phyloP scores from a whole-genome alignment of 2,113 vertebrate genomes.

The Cavia porcellus region DNA sequence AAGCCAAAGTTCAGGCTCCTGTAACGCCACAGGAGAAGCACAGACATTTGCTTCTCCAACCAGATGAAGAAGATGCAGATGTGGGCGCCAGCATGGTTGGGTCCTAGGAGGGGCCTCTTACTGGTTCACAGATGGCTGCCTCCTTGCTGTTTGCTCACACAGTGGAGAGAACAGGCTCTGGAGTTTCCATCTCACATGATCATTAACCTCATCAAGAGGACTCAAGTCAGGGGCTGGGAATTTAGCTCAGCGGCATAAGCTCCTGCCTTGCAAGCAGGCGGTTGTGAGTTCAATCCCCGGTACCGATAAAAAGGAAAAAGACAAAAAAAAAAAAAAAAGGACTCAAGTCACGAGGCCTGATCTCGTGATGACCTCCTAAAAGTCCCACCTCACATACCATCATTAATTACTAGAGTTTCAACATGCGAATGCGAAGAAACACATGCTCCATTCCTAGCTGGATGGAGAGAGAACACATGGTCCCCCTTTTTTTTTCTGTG shows the following conservation, averaged over 20 bases:
- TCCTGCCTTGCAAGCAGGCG: too few species aligned
- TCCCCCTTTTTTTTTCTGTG: too few species aligned
- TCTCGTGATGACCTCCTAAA: neutral
- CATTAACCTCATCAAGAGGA: neutral
- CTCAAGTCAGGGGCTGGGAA: neutral
- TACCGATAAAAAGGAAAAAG: too few species aligned
- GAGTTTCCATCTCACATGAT: neutral
- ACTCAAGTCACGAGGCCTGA: fast-evolving
- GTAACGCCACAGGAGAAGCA: neutral
- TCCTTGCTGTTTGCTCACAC: fast-evolving
- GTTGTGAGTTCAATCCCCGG: too few species aligned
- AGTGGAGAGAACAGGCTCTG: neutral
- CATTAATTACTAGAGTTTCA: neutral
- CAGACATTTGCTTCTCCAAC: neutral
- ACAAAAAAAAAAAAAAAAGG: neutral
- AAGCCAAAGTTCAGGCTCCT: neutral
- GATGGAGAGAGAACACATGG: too few species aligned
- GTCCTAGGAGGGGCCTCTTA: neutral
- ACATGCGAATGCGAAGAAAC: neutral
- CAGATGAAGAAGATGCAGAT: too few species aligned
- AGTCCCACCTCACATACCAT: neutral
- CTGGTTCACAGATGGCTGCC: too few species aligned
- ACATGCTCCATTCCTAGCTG: neutral
- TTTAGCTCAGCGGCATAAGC: too few species aligned
- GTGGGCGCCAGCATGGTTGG: fast-evolving